These are phyloP conservation scores for Chloroceryle inda DNA, from an alignment of 2,797 vertebrate species.

Conservation along the genomic window DNA sequence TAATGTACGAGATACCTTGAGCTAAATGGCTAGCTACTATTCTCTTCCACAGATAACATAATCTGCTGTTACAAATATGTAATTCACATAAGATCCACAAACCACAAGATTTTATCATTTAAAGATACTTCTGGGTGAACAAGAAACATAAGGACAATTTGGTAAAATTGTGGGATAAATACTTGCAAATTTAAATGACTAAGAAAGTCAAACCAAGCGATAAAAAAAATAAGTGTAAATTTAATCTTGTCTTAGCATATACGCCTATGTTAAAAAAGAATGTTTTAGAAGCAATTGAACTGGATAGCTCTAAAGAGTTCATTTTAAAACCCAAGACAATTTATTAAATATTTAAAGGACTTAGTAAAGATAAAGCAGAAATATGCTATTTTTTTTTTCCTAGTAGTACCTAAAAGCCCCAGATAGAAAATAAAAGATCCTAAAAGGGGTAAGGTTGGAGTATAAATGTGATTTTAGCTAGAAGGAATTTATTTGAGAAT, in stretches of 20 bases:
- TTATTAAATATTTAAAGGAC: neutral
- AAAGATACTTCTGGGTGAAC: neutral
- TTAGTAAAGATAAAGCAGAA: neutral
- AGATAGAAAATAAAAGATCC: neutral
- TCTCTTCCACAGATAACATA: neutral
- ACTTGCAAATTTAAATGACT: neutral
- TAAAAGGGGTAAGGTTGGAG: neutral
- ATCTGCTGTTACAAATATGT: neutral
- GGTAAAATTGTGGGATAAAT: neutral
- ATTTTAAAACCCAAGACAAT: neutral
- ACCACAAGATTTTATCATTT: neutral
- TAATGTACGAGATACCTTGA: neutral
- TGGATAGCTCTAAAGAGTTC: neutral
- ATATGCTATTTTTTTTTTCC: neutral
- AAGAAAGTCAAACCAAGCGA: neutral
- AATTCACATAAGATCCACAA: neutral
- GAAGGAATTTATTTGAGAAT: neutral
- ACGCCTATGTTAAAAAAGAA: neutral
- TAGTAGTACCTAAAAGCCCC: neutral
- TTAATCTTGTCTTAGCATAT: neutral
- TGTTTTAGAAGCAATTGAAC: neutral
- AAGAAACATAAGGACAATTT: neutral
- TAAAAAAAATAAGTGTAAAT: neutral
- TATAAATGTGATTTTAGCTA: neutral
- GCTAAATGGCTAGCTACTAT: neutral